Evolutionary conservation across 2,113 vertebrate species (phyloP), one percentile per base, ranked within the genome.

Genomic region (Spea multiplicata): DNA sequence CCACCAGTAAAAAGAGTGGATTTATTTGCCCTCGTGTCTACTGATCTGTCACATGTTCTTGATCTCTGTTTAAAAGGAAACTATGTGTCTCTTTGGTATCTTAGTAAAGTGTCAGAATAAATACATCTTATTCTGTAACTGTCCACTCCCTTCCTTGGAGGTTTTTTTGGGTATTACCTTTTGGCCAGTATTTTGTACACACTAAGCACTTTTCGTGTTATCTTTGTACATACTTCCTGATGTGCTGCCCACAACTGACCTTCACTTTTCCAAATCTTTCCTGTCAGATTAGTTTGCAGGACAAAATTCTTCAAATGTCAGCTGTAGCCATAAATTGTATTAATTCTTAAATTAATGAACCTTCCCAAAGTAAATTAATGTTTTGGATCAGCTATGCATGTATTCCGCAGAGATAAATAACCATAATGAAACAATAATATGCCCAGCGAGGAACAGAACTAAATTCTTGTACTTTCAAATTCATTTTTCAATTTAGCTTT

Each of bases 61-160:
- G 30, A 30, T 30, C 30, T 30, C 30, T 30, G 30, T 30, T 30
- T 1, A 30, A 30, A 30, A 30, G 30, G 30, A 30, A 30, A 30
- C 30, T 2, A 30, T 30, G 30, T 30, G 30, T 30, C 30, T 30
- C 30, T 52, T 52, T 52, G 6, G 50, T 13, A 13, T 57, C 66
- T 68, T 67, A 72, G 59, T 71, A 72, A 78, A 71, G 48, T 79
- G 77, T 66, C 77, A 79, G 57, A 79, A 79, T 73, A 66, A 73
- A 73, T 79, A 73, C 57, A 66, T 14, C 49, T 79, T 9, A 59
- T 59, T 30, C 6, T 9, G 9, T 59, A 59, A 9, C 8, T 1
- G 55, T 3, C 5, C 55, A 13, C 55, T 5, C 55, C 77, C 77
- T 79, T 79, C 70, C 77, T 66, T 66, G 77, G 30, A 30, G 59